A percentile compares a stretch with the other conserved stretches of the same genome.
Conservation (phyloP, 2,888 invertebrate species). For the Drosophila austrosaltans region DNA sequence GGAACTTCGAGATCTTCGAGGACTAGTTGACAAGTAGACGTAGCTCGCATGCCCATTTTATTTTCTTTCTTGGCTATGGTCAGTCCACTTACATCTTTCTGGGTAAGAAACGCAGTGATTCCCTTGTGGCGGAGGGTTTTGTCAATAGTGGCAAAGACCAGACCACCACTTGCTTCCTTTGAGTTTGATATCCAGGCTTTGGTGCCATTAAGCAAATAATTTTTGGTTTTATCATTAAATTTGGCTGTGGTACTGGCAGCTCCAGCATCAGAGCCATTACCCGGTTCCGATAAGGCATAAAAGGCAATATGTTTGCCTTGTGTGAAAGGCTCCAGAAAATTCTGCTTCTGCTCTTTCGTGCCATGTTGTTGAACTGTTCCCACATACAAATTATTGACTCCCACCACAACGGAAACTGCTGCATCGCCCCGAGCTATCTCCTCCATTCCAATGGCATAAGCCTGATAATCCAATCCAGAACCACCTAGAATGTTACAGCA, state of each 20-base stretch:
- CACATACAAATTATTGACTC: slow-evolving; percentile 94
- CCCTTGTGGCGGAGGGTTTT: slow-evolving; percentile 88
- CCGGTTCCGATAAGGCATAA: slow-evolving; percentile 97
- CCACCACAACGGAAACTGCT: slow-evolving; percentile 95
- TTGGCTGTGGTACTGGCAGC: slow-evolving; percentile 94
- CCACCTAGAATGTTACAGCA: slow-evolving; percentile 85
- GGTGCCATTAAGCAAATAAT: slow-evolving; percentile 92
- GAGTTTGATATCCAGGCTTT: slow-evolving; percentile 97
- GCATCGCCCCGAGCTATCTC: slow-evolving; percentile 96
- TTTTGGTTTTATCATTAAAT: slow-evolving; percentile 84
- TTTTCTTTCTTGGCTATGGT: slow-evolving; percentile 96
- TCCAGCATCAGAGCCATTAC: slow-evolving; percentile 97
- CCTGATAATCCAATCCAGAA: slow-evolving; percentile 93
- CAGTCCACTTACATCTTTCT: slow-evolving; percentile 91
- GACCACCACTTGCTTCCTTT: slow-evolving; percentile 91
- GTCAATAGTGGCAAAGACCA: slow-evolving; percentile 95
- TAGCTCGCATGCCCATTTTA: slow-evolving; percentile 91
- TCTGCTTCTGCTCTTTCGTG: slow-evolving; percentile 90
- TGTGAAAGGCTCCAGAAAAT: slow-evolving; percentile 90
- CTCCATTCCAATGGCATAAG: slow-evolving; percentile 96
- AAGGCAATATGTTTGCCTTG: slow-evolving; percentile 90
- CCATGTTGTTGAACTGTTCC: slow-evolving; percentile 92
- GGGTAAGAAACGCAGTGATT: slow-evolving; percentile 94
- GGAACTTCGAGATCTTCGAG: slow-evolving; percentile 95
- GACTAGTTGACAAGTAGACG: slow-evolving; percentile 94